A percentile compares a stretch with the other conserved stretches of the same genome.
Evolutionary conservation across 35 echinoderm and acorn worm genomes (phyloP).

Genomic region (Amphiura filiformis): DNA sequence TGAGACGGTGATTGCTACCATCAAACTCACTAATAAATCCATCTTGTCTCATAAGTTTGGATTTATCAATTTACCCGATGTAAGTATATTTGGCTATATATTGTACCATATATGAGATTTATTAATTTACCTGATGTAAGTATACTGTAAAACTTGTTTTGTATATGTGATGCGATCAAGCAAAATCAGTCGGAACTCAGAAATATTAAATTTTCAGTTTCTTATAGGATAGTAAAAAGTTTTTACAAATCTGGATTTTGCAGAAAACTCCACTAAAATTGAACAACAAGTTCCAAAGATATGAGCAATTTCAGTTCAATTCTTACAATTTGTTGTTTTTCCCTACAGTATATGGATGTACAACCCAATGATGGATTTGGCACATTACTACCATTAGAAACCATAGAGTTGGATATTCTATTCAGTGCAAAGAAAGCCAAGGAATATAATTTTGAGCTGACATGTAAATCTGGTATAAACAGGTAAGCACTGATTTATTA

Average conservation of each 20-base stretch:
- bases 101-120: neutral
- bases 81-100: slow-evolving; percentile 12
- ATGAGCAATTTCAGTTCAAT: too few species aligned
- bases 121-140: neutral
- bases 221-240: too few species aligned
- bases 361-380: slow-evolving; percentile 99
- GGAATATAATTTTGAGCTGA: slow-evolving; percentile 88
- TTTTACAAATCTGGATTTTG: too few species aligned
- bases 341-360: slow-evolving; percentile 81
- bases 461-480: slow-evolving; percentile 94
- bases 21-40: slow-evolving; percentile 87
- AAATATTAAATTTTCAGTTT: too few species aligned
- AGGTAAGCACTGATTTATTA: slow-evolving; percentile 53
- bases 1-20: slow-evolving; percentile 83
- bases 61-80: slow-evolving; percentile 90
- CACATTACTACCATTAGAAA: slow-evolving; percentile 83
- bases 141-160: neutral
- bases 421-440: slow-evolving; percentile 95
- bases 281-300: too few species aligned
- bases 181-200: too few species aligned
- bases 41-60: slow-evolving; percentile 94
- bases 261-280: too few species aligned
- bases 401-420: slow-evolving; percentile 80
- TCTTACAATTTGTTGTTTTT: slow-evolving; percentile 9
- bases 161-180: neutral